A percentile compares a stretch with the other conserved stretches of the same genome.
Evolutionary conservation across 2,113 vertebrate species (phyloP).

Genomic region (Hylia prasina): DNA sequence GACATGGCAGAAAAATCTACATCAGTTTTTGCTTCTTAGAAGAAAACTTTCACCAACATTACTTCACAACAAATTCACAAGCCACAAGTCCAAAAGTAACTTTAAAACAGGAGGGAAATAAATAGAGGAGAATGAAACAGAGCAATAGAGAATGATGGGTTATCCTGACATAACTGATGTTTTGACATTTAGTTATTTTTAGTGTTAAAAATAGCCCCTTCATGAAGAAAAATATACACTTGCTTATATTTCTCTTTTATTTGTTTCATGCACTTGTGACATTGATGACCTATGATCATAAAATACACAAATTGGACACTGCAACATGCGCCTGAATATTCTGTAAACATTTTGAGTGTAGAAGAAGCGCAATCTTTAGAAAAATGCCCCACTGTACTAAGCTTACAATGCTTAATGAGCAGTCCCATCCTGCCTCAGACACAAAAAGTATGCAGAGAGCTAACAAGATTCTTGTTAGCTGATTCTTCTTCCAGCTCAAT

Average conservation of each 20-base stretch:
- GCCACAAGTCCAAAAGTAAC: neutral
- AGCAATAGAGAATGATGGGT: neutral
- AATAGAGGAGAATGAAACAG: neutral
- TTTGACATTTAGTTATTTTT: neutral
- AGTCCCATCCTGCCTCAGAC: neutral
- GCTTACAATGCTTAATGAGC: neutral
- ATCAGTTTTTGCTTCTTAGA: neutral
- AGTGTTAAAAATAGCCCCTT: neutral
- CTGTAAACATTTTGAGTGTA: neutral
- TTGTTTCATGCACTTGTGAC: neutral
- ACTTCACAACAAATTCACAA: neutral
- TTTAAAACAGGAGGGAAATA: neutral
- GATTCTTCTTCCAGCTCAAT: neutral
- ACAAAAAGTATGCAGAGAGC: neutral
- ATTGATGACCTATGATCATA: neutral
- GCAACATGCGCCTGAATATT: neutral
- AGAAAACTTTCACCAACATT: neutral
- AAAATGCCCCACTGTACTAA: neutral
- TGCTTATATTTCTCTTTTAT: neutral
- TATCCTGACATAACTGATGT: neutral
- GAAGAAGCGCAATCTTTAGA: neutral
- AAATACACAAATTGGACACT: neutral
- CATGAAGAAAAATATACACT: neutral
- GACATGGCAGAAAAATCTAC: neutral
- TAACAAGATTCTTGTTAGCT: neutral